Base-by-base conservation (phyloP, 2,797 vertebrate species). In the Eremophila alpestris region DNA sequence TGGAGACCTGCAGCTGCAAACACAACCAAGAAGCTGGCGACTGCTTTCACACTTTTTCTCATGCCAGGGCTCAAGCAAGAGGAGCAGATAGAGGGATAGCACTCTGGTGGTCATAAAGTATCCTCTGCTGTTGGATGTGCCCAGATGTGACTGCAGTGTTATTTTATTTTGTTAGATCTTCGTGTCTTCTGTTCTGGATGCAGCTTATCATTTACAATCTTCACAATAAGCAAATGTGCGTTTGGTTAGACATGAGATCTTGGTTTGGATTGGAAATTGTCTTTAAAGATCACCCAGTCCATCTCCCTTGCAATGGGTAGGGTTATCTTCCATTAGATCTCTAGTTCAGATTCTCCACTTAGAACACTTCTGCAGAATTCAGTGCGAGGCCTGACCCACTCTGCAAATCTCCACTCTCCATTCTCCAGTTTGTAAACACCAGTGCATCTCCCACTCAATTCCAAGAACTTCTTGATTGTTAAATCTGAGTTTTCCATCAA, bases 11-110 rank as follows among this genome's bases (percentile, higher is more conserved):
- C 38, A 38, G 38, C 38, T 38, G 52, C 90, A 56, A 10, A 62
- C 59, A 73, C 27, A 55, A 16, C 48, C 0, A 2, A 67, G 60
- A 29, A 80, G 48, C 60, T 79, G 58, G 62, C 0, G 0, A 11
- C 43, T 76, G 41, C 27, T 73, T 87, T 76, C 67, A 5, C 27
- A 45, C 56, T 2, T 91, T 56, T 27, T 76, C 10, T 65, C 2
- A 0, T 65, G 30, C 11, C 56, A 32, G 8, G 41, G 59, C 51
- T 46, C 16, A 51, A 64, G 49, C 1, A 4, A 74, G 60, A 76
- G 40, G 36, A 79, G 26, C 56, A 52, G 52, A 24, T 36, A 62
- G 24, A 21, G 55, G 24, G 63, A 38, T 54, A 52, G 70, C 23
- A 9, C 21, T 45, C 41, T 45, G 11, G 21, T 65, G 63, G 15